Percentiles rank a stretch among this genome's conserved stretches.
Evolutionary conservation across 2,797 vertebrate species (phyloP).

Genomic region (Anguilla anguilla): DNA sequence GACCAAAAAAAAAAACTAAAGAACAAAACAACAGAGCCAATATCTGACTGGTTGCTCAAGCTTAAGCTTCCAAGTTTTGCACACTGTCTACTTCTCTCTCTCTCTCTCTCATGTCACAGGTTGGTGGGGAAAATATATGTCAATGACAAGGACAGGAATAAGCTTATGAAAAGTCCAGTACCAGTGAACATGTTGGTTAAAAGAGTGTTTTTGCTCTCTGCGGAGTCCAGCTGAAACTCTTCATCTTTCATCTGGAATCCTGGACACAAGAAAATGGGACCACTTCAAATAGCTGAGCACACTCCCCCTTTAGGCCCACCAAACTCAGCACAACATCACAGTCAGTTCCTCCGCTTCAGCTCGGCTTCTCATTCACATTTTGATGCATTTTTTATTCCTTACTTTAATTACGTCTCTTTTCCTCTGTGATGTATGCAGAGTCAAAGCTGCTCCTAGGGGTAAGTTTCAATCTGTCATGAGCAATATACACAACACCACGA

Average conservation of each 20-base stretch:
- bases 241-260: conserved; percentile 87
- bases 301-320: conserved; percentile 61
- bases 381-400: conserved; percentile 53
- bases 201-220: conserved; percentile 81
- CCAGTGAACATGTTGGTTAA: conserved; percentile 64
- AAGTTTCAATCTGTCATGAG: conserved; percentile 22
- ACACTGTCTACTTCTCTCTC: conserved; percentile 63
- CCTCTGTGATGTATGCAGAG: conserved; percentile 40
- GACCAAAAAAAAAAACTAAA: conserved; percentile 58
- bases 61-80: conserved; percentile 69
- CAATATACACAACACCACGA: conserved; percentile 34
- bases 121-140: conserved; percentile 54
- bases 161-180: conserved; percentile 72
- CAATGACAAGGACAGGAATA: conserved; percentile 74
- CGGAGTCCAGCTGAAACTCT: conserved; percentile 84
- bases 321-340: conserved; percentile 61
- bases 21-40: conserved; percentile 60
- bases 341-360: conserved; percentile 43
- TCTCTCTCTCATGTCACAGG: conserved; percentile 63
- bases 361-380: conserved; percentile 32
- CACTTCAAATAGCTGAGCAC: conserved; percentile 77
- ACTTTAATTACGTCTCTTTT: conserved; percentile 54
- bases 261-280: conserved; percentile 80
- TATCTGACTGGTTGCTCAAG: conserved; percentile 66
- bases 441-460: conserved; percentile 8